phyloP scores from a whole-genome alignment of 2,888 invertebrate genomes.

The Mystacides longicornis region DNA sequence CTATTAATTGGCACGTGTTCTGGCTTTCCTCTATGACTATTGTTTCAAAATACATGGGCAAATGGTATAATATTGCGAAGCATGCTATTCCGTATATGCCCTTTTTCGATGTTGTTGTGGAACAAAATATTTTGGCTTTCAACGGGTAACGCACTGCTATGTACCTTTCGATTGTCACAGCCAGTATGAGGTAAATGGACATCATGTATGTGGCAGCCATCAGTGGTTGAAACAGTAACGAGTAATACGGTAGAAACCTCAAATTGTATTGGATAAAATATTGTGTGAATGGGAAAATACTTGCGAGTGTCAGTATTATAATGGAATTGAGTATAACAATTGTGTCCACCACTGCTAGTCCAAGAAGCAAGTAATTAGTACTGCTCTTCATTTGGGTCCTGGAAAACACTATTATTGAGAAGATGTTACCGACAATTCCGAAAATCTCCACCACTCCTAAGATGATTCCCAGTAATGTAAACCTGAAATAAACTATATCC shows the following conservation, averaged over 20 bases:
- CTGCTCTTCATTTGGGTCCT: slow-evolving; percentile 2
- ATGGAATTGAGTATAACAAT: not conserved
- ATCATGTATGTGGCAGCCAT: not conserved
- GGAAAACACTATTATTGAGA: slow-evolving; percentile 3
- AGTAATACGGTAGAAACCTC: not conserved
- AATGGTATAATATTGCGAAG: not conserved
- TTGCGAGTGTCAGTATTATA: not conserved
- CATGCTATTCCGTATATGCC: not conserved
- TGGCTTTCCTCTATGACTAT: not conserved
- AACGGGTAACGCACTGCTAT: not conserved
- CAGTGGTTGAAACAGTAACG: not conserved
- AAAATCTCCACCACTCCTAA: not conserved
- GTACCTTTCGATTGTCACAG: slow-evolving; percentile 3
- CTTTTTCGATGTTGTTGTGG: not conserved
- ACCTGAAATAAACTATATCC: not conserved
- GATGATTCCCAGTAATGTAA: not conserved
- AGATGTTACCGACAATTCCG: not conserved
- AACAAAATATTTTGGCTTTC: not conserved
- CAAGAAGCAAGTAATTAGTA: not conserved
- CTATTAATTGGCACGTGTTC: not conserved
- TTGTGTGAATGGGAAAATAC: not conserved
- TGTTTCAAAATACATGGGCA: slow-evolving; percentile 1
- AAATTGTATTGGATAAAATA: not conserved
- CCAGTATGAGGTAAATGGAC: not conserved
- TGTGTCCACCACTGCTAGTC: slow-evolving; percentile 1